Evolutionary conservation across 2,888 invertebrate species (phyloP), one percentile per base, ranked within the genome.

Genomic region (Crematogaster levior): DNA sequence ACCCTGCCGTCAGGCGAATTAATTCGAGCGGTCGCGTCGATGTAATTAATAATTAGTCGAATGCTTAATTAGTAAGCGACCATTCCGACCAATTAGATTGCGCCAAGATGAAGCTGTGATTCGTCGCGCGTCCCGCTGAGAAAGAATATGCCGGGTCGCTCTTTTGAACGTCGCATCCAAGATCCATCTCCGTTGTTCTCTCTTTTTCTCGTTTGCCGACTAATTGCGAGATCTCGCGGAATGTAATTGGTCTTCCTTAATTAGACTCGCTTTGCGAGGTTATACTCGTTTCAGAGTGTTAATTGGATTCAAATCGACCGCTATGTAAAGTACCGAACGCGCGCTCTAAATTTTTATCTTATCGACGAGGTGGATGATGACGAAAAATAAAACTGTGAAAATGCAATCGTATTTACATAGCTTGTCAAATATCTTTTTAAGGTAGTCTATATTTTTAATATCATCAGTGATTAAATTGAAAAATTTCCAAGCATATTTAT

Each of bases 21-120:
- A 92, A 92, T 92, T 90, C 91, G 88, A 87, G 86, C 84, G 85
- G 73, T 83, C 89, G 86, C 89, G 90, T 90, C 91, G 88, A 88
- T 90, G 90, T 91, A 91, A 92, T 92, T 92, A 92, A 92, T 92
- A 92, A 92, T 92, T 92, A 92, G 92, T 84, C 89, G 88, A 87
- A 91, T 90, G 91, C 89, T 90, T 92, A 92, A 92, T 92, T 90
- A 91, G 91, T 88, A 84, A 85, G 83, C 77, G 86, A 86, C 88
- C 89, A 89, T 89, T 87, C 88, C 86, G 82, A 84, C 90, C 91
- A 92, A 92, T 92, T 92, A 92, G 91, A 85, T 85, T 61, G 83
- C 63, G 73, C 75, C 66, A 58, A 70, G 85, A 89, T 89, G 90
- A 92, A 92, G 92, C 88, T 88, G 91, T 88, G 91, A 91, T 86